phyloP scores from a whole-genome alignment of 2,797 vertebrate genomes.

The Phataginus tetradactyla region DNA sequence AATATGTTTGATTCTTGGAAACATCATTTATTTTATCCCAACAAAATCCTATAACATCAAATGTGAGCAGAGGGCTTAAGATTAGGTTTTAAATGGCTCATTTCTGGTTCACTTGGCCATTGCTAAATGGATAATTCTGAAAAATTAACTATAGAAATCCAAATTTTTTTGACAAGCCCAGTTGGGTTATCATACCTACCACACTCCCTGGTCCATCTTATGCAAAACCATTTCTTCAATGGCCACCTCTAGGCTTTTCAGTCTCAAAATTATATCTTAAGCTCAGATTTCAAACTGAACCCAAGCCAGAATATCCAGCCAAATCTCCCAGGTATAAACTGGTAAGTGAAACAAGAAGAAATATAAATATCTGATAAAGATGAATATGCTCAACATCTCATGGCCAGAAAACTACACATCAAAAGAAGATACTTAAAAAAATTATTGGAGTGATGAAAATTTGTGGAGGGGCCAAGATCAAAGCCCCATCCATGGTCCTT shows the following conservation, averaged over 20 bases:
- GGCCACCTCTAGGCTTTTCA: background rate
- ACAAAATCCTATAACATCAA: conserved; percentile 56
- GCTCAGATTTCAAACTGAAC: conserved; percentile 37
- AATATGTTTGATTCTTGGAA: conserved; percentile 70
- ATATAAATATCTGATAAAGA: background rate
- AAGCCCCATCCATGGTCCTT: background rate
- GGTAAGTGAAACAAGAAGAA: conserved; percentile 35
- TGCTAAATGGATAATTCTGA: conserved; percentile 53
- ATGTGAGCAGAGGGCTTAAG: conserved; percentile 61
- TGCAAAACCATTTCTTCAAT: background rate
- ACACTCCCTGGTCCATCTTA: background rate
- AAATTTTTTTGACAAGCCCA: background rate
- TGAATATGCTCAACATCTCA: background rate
- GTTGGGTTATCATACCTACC: background rate
- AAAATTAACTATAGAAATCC: conserved; percentile 33
- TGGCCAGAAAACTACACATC: background rate
- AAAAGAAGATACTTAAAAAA: background rate
- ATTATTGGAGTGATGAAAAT: background rate
- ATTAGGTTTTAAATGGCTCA: conserved; percentile 59
- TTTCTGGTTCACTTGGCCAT: conserved; percentile 56
- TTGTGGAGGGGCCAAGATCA: background rate
- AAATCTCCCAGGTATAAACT: background rate
- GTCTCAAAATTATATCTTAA: background rate
- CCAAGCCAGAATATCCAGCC: background rate
- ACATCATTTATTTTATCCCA: conserved; percentile 52